phyloP scores from a whole-genome alignment of 2,888 invertebrate genomes.

The Stegana nigrithorax region DNA sequence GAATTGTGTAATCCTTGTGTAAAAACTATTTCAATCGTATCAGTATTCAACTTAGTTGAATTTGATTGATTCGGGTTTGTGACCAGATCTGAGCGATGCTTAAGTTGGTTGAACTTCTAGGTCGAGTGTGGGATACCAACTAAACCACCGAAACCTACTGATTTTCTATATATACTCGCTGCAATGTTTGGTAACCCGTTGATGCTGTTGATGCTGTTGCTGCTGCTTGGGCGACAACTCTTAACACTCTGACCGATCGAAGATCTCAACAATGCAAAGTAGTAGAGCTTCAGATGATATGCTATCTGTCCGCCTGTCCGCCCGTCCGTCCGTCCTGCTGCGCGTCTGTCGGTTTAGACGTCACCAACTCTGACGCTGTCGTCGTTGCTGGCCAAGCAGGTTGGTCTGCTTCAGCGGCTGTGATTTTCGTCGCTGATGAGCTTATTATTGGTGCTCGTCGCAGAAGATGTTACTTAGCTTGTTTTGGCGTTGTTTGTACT shows the following conservation, averaged over 20 bases:
- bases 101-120: constrained; percentile 64
- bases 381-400: constrained; percentile 22
- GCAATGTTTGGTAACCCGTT: constrained; percentile 35
- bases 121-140: constrained; percentile 68
- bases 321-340: constrained; percentile 2
- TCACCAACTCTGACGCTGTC: not conserved
- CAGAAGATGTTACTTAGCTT: constrained; percentile 13
- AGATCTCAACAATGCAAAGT: constrained; percentile 40
- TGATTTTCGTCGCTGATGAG: not conserved
- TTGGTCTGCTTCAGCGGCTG: constrained; percentile 3
- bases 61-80: constrained; percentile 64
- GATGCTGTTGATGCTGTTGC: constrained; percentile 15
- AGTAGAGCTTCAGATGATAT: constrained; percentile 19
- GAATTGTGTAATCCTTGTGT: constrained; percentile 45
- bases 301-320: constrained; percentile 26
- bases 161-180: constrained; percentile 68
- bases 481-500: constrained; percentile 22
- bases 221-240: constrained; percentile 63
- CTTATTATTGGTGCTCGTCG: not conserved
- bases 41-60: constrained; percentile 66
- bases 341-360: not conserved
- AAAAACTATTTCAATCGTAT: constrained; percentile 55
- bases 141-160: constrained; percentile 66
- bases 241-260: constrained; percentile 60
- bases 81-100: constrained; percentile 5